Evolutionary conservation across 2,888 invertebrate genomes (phyloP).

Genomic region (Polyploca ridens): DNA sequence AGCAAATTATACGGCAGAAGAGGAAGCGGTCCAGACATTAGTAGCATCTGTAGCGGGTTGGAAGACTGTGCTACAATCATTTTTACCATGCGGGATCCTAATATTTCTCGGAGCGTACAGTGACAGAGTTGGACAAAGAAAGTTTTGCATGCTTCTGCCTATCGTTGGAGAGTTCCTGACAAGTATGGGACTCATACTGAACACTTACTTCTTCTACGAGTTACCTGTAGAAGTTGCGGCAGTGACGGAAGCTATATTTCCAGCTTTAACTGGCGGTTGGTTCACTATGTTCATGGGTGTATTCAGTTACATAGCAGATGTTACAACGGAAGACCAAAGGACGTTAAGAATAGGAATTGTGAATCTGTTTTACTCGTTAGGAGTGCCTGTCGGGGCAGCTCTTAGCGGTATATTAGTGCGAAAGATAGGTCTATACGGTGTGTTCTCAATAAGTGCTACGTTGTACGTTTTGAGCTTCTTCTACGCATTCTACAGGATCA

Average conservation of each 20-base stretch:
- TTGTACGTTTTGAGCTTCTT: constrained; percentile 90
- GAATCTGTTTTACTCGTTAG: constrained; percentile 94
- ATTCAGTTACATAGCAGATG: constrained; percentile 95
- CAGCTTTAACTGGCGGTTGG: constrained; percentile 93
- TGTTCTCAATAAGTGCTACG: constrained; percentile 90
- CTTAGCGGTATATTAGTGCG: constrained; percentile 91
- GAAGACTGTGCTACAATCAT: constrained; percentile 93
- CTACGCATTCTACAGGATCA: constrained; percentile 89
- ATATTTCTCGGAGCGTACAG: constrained; percentile 93
- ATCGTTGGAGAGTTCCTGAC: constrained; percentile 92
- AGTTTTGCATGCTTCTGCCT: constrained; percentile 93
- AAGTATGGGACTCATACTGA: constrained; percentile 90
- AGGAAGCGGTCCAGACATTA: constrained; percentile 88
- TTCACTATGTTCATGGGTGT: constrained; percentile 96
- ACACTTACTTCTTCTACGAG: constrained; percentile 91
- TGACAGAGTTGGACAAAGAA: constrained; percentile 87
- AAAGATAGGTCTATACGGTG: constrained; percentile 92
- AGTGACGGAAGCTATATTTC: constrained; percentile 91
- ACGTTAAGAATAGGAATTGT: constrained; percentile 94
- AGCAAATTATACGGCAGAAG: constrained; percentile 83
- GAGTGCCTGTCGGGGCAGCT: constrained; percentile 95
- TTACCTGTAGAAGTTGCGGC: constrained; percentile 92
- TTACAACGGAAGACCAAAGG: constrained; percentile 92
- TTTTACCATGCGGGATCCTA: constrained; percentile 91
- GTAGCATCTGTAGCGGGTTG: constrained; percentile 93